Conservation (phyloP, 2,113 vertebrate genomes). For the Macquaria ambigua region DNA sequence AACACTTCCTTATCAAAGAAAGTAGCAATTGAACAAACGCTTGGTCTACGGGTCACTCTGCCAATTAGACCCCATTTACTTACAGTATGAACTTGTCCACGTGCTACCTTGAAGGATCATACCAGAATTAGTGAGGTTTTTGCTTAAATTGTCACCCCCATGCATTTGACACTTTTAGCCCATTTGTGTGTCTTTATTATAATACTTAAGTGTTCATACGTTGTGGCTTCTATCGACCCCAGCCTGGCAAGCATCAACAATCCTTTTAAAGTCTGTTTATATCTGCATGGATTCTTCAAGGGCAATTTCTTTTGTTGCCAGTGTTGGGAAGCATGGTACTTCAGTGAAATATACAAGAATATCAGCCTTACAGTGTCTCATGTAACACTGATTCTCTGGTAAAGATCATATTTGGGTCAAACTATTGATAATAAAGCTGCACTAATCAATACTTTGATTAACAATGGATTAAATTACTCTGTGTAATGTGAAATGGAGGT, state of each 20-base stretch:
- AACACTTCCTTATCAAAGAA: constrained; percentile 49
- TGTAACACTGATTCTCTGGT: too few species aligned
- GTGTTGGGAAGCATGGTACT: neutral
- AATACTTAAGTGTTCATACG: neutral
- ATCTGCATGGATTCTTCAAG: neutral
- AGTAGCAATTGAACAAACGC: constrained; percentile 46
- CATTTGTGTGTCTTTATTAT: constrained; percentile 18
- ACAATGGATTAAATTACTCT: neutral
- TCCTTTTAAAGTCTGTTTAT: neutral
- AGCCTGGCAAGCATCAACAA: neutral
- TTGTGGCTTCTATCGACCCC: neutral
- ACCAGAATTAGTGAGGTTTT: neutral
- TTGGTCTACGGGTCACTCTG: constrained; percentile 30
- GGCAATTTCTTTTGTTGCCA: neutral
- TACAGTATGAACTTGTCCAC: constrained; percentile 21
- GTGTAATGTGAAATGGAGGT: neutral
- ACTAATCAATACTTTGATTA: constrained; percentile 2
- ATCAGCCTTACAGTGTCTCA: too few species aligned
- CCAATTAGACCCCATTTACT: constrained; percentile 48
- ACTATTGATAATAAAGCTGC: neutral
- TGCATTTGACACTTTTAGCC: neutral
- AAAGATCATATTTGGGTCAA: constrained; percentile 1
- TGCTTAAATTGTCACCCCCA: neutral
- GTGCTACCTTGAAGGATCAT: constrained; percentile 15
- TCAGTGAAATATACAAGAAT: neutral